These are phyloP conservation scores for Cerceris ruficornis DNA, from an alignment of 2,888 invertebrate genomes.

Conservation along the genomic window DNA sequence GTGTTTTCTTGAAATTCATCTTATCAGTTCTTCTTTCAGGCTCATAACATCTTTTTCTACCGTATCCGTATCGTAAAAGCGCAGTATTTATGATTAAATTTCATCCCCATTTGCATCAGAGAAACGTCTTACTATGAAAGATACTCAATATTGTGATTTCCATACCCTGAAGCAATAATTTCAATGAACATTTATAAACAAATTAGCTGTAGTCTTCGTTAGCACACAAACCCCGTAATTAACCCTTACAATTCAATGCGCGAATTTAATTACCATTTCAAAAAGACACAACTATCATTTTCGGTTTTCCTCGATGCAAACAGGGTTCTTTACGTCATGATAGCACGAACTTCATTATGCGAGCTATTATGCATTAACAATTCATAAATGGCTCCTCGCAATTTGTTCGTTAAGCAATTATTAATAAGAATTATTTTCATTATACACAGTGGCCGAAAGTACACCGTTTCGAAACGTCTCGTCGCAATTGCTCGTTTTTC, in stretches of 20 bases:
- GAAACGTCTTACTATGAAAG: background rate
- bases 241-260: too few relatives aligned
- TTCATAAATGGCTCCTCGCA: constrained; percentile 57
- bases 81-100: background rate
- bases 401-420: constrained; percentile 41
- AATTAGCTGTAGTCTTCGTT: too few relatives aligned
- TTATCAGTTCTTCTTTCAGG: background rate
- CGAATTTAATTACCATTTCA: background rate
- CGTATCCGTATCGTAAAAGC: background rate
- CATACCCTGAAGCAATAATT: too few relatives aligned
- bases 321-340: constrained; percentile 28
- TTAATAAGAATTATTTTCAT: constrained; percentile 60
- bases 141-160: too few relatives aligned
- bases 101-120: background rate
- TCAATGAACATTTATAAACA: too few relatives aligned
- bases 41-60: background rate
- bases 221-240: too few relatives aligned
- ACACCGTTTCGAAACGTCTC: constrained; percentile 58
- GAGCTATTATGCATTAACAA: constrained; percentile 55
- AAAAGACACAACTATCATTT: constrained; percentile 7
- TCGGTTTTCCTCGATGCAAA: constrained; percentile 26
- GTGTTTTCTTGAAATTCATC: constrained; percentile 2
- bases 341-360: constrained; percentile 33
- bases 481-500: constrained; percentile 26
- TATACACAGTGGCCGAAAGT: constrained; percentile 72